A percentile compares a stretch with the other conserved stretches of the same genome.
Evolutionary conservation across 2,113 vertebrate species (phyloP).

Genomic region (Platanista minor): DNA sequence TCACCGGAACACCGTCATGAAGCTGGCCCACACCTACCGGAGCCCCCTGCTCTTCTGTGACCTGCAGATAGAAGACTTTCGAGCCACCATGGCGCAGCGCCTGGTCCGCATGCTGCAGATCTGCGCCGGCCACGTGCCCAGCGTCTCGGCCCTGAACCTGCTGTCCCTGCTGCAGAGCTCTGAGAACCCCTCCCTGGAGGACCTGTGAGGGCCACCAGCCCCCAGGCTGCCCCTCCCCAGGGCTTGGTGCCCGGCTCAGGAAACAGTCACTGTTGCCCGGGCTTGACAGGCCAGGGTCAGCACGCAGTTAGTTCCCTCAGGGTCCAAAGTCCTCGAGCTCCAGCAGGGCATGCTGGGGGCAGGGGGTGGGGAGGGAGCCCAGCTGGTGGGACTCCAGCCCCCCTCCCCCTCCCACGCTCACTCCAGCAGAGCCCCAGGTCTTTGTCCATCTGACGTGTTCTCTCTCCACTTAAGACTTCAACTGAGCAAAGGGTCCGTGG

Average conservation of each 20-base stretch:
- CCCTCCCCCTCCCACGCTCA: not conserved
- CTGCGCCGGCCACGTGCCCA: constrained; percentile 77
- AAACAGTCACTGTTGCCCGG: not conserved
- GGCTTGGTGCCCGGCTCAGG: fast-evolving
- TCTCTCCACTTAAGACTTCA: not conserved
- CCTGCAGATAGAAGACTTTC: constrained; percentile 75
- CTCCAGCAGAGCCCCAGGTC: not conserved
- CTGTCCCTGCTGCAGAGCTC: constrained; percentile 67
- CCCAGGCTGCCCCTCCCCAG: fast-evolving
- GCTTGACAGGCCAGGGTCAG: not conserved
- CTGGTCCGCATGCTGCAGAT: constrained; percentile 80
- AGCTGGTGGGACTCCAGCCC: not conserved
- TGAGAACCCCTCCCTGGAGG: not conserved
- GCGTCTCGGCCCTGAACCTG: constrained; percentile 81
- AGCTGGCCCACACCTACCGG: constrained; percentile 74
- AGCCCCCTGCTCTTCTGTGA: constrained; percentile 82
- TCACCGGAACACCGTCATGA: constrained; percentile 62
- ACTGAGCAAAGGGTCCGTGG: not conserved
- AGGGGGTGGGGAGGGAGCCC: not conserved
- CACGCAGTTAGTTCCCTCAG: not conserved
- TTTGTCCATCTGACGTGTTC: fast-evolving
- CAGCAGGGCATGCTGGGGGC: not conserved
- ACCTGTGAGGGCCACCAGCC: not conserved
- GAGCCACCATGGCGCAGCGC: constrained; percentile 74
- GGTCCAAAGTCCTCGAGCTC: not conserved